Conservation (phyloP, 2,888 invertebrate genomes). For the Cephus nigrinus region DNA sequence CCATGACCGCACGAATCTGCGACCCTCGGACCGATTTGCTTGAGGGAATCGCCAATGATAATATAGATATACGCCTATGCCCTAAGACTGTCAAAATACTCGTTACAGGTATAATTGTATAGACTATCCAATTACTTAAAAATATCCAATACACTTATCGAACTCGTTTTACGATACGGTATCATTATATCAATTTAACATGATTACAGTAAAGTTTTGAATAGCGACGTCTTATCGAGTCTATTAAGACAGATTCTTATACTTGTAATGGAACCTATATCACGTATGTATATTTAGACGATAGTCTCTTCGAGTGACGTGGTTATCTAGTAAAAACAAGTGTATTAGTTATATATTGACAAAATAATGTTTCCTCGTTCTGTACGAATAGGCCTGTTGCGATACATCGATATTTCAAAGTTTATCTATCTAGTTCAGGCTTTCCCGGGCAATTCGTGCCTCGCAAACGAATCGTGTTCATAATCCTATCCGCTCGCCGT, state of each 20-base stretch:
- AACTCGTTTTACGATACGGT: not conserved
- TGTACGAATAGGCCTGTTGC: no score
- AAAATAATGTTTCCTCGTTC: not conserved
- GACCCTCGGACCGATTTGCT: not conserved
- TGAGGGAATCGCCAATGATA: not conserved
- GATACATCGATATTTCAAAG: not conserved
- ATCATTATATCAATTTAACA: not conserved
- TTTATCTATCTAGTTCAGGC: not conserved
- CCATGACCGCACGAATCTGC: not conserved
- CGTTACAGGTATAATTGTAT: not conserved
- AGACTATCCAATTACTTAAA: not conserved
- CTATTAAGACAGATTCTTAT: not conserved
- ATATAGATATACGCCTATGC: not conserved
- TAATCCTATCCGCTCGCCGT: not conserved
- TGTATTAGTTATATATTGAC: not conserved
- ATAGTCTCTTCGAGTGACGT: not conserved
- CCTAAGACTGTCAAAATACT: not conserved
- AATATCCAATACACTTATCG: not conserved
- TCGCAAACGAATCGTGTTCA: not conserved
- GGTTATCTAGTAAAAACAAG: not conserved
- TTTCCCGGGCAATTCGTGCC: not conserved
- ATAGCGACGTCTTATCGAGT: not conserved
- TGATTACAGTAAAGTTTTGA: not conserved
- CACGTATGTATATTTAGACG: not conserved
- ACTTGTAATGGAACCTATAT: not conserved